phyloP scores from a whole-genome alignment of 2,797 vertebrate genomes.

The Picus viridis region DNA sequence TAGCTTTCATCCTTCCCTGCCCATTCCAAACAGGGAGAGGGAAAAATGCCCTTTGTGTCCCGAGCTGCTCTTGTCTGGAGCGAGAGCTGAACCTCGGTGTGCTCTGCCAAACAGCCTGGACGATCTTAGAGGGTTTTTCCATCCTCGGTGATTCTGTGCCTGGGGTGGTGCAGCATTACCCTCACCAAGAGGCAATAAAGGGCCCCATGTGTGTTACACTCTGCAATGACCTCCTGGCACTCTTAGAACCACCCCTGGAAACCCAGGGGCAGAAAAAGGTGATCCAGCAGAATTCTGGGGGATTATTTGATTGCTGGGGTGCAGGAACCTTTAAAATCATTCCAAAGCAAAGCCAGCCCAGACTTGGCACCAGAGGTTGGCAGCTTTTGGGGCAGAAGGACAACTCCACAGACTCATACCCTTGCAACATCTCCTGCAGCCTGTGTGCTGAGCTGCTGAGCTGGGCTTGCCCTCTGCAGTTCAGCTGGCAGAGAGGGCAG shows the following conservation, averaged over 20 bases:
- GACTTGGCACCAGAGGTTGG: conserved; percentile 19
- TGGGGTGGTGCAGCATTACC: conserved; percentile 51
- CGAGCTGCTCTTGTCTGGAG: background rate
- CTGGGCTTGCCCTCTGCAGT: background rate
- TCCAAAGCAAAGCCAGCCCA: conserved; percentile 26
- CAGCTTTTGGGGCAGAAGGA: background rate
- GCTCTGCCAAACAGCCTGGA: conserved; percentile 13
- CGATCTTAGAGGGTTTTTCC: no score
- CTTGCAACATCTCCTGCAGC: background rate
- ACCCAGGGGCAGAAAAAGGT: conserved; percentile 11
- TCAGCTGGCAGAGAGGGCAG: background rate
- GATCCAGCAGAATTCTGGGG: conserved; percentile 56
- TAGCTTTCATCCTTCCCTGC: background rate
- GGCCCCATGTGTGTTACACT: conserved; percentile 49
- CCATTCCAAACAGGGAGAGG: background rate
- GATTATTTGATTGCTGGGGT: conserved; percentile 70
- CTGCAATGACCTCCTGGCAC: conserved; percentile 61
- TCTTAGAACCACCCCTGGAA: conserved; percentile 63
- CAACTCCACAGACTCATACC: background rate
- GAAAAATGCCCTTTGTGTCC: background rate
- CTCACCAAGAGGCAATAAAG: conserved; percentile 76
- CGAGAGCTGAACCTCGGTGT: conserved; percentile 23
- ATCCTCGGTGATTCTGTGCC: background rate
- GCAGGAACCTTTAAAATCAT: conserved; percentile 61
- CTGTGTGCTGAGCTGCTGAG: background rate